Evolutionary conservation across 2,113 vertebrate species (phyloP), one percentile per base, ranked within the genome.

Genomic region (Illadopsis cleaveri): DNA sequence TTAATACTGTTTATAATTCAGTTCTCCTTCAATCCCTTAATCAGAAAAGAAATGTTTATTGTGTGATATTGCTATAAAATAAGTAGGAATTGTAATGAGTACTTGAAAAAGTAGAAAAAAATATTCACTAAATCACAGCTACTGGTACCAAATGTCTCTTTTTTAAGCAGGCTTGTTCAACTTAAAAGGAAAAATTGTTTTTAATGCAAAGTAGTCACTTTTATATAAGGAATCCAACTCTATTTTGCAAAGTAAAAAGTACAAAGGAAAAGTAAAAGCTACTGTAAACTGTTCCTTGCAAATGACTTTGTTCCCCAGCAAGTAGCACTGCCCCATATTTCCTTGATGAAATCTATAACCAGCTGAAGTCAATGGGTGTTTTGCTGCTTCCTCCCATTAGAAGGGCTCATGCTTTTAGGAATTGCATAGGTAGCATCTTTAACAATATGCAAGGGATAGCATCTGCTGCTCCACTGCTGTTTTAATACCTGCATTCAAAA

Each of bases 401-500:
- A 83, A 92, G 45, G 72, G 69, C 83, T 95, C 45, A 4, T 57
- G 77, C 61, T 68, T 90, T 93, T 72, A 92, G 93, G 93, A 97
- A 96, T 9, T 94, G 93, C 94, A 90, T 72, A 94, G 86, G 92
- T 95, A 94, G 95, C 93, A 94, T 93, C 88, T 95, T 93, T 35
- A 92, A 82, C 65, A 82, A 88, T 92, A 78, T 94, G 85, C 88
- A 94, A 92, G 86, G 90, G 91, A 75, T 27, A 93, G 93, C 82
- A 71, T 92, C 83, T 97, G 85, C 92, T 81, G 75, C 86, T 94
- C 80, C 78, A 77, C 88, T 38, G 84, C 90, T 95, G 91, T 58
- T 97, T 96, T 96, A 95, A 93, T 96, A 84, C 87, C 95, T 69
- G 77, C 87, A 93, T 93, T 93, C 91, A 90, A 95, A 96, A 96